phyloP scores from a whole-genome alignment of 1,140 invertebrate species.

The Papilio dardanus region DNA sequence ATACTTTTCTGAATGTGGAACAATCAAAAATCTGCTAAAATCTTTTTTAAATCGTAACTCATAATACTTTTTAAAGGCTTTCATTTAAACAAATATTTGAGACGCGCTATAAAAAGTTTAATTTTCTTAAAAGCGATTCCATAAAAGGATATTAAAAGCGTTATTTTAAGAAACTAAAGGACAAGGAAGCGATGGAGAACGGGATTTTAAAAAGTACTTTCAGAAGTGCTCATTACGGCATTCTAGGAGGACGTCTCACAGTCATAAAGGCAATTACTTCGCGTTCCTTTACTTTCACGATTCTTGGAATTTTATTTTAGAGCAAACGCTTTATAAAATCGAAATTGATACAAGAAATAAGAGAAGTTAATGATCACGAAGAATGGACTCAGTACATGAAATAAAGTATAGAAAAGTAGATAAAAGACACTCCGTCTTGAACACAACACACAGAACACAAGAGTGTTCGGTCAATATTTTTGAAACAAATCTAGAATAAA shows the following conservation, averaged over 20 bases:
- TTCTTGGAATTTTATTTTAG: slow-evolving; percentile 38
- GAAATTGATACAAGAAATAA: not conserved
- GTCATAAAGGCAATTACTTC: slow-evolving; percentile 68
- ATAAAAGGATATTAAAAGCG: slow-evolving; percentile 47
- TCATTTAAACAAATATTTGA: slow-evolving; percentile 2
- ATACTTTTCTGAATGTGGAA: not conserved
- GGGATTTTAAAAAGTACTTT: slow-evolving; percentile 58
- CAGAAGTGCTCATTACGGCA: slow-evolving; percentile 65
- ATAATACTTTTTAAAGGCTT: not conserved
- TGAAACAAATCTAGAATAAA: no score
- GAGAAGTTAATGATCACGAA: no score
- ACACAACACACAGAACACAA: no score
- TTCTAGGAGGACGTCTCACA: slow-evolving; percentile 53
- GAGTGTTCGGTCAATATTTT: no score
- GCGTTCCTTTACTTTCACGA: slow-evolving; percentile 52
- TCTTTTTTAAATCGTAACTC: not conserved
- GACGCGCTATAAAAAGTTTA: slow-evolving; percentile 3
- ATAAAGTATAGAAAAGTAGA: no score
- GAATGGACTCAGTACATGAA: no score
- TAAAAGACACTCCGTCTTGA: no score
- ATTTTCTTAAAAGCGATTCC: slow-evolving; percentile 35
- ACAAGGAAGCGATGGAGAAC: slow-evolving; percentile 47
- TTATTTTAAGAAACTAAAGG: slow-evolving; percentile 52
- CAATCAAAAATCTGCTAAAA: not conserved
- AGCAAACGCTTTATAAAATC: not conserved